Evolutionary conservation across 1,140 invertebrate species (phyloP).

Genomic region (Drosophila tristis): DNA sequence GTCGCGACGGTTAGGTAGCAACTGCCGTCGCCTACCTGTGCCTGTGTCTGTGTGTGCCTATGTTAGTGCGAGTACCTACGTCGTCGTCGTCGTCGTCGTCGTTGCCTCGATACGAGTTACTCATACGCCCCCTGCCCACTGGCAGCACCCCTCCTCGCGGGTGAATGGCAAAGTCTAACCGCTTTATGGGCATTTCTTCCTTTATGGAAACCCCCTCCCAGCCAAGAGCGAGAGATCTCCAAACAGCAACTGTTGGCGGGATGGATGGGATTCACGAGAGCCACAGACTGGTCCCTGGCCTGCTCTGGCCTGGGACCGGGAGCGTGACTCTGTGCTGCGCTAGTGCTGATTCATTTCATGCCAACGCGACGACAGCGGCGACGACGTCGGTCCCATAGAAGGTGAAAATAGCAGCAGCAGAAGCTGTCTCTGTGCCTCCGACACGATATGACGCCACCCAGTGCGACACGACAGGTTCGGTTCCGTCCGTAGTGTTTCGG

Average conservation of each 20-base stretch:
- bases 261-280: constrained; percentile 65
- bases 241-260: constrained; percentile 7
- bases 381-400: constrained; percentile 66
- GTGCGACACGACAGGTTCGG: constrained; percentile 64
- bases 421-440: too few species aligned
- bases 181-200: constrained; percentile 63
- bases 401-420: constrained; percentile 72
- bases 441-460: constrained; percentile 77
- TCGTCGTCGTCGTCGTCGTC: constrained; percentile 31
- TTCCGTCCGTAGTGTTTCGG: constrained; percentile 10
- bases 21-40: constrained; percentile 13
- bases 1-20: constrained; percentile 6
- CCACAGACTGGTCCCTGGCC: constrained; percentile 25
- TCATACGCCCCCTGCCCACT: constrained; percentile 62
- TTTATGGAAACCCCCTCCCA: constrained; percentile 65
- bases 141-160: background rate
- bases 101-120: constrained; percentile 46
- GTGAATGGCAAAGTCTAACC: constrained; percentile 29
- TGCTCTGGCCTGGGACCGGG: constrained; percentile 13
- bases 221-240: too few species aligned
- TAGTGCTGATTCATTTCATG: constrained; percentile 78
- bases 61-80: constrained; percentile 22
- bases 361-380: constrained; percentile 63
- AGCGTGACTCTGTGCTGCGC: constrained; percentile 18
- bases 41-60: constrained; percentile 18